Base-by-base conservation (phyloP, 2,888 invertebrate genomes). In the Gerosis bhagava region DNA sequence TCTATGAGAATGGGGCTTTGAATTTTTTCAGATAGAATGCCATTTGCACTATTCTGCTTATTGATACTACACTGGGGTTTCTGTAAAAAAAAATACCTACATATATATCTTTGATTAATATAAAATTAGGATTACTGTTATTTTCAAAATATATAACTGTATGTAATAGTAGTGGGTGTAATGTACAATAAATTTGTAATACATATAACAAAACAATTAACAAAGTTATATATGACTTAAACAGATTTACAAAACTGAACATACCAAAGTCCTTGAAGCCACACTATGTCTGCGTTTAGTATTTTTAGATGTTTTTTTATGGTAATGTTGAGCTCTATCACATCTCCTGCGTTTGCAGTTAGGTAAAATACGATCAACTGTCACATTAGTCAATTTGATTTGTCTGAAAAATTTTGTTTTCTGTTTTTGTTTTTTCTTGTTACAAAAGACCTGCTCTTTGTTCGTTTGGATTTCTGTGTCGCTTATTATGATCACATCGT, bases 401-500 rank as follows among this genome's bases (percentile, higher is more conserved):
- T 37, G 37, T 6, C 45, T 15, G 10, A 45, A 12, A 19, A 29
- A 31, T 31, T 37, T 5, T 19, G 13, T 19, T 37, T 45, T 45
- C 3, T 8, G 17, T 11, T 31, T 45, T 5, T 7, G 13, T 17
- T 29, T 44, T 10, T 44, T 44, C 24, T 37, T 45, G 10, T 37
- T 37, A n/a, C n/a, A 17, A 21, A 6, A 29, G 8, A 1, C 11
- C 12, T 4, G 8, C 8, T 36, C n/a, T 6, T 12, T 3, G 5
- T 29, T 28, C 17, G 22, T 15, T 11, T 41, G 15, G 3, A 12
- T 5, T 2, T 45, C 44, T n/a, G 36, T 29, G 16, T 45, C 44
- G 22, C 44, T 44, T 3, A 36, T 7, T 13, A 44, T 21, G 17
- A 44, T 28, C 8, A 44, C 21, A 28, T 44, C 44, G 13, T 44